phyloP scores from a whole-genome alignment of 2,888 invertebrate species.

The Aphodius sticticus region DNA sequence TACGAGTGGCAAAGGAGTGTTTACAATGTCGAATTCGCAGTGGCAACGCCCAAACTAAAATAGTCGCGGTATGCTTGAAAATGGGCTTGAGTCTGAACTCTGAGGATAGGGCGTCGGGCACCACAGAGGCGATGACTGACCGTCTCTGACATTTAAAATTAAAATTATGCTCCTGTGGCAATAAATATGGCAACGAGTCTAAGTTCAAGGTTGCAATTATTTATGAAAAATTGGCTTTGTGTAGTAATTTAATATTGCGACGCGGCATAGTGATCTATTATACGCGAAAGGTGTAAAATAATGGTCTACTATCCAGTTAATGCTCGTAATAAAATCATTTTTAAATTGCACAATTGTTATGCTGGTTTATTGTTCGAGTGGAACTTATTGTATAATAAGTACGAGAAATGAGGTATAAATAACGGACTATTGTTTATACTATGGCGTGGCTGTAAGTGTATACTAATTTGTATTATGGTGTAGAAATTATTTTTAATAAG shows the following conservation, averaged over 20 bases:
- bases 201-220: background rate
- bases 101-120: background rate
- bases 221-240: background rate
- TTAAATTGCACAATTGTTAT: background rate
- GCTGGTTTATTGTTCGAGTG: background rate
- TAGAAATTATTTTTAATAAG: background rate
- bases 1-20: background rate
- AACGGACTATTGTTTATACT: background rate
- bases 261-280: background rate
- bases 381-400: background rate
- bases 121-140: background rate
- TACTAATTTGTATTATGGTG: background rate
- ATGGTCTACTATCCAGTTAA: background rate
- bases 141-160: background rate
- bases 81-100: background rate
- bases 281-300: background rate
- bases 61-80: background rate
- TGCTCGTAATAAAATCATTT: background rate
- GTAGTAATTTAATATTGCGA: background rate
- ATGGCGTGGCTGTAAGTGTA: background rate
- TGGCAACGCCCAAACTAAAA: conserved; percentile 4
- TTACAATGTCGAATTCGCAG: background rate
- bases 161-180: background rate
- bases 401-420: background rate
- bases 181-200: conserved; percentile 4